These are phyloP conservation scores for Macrostomum lignano DNA, from an alignment of 1,140 invertebrate genomes.

Conservation along the genomic window DNA sequence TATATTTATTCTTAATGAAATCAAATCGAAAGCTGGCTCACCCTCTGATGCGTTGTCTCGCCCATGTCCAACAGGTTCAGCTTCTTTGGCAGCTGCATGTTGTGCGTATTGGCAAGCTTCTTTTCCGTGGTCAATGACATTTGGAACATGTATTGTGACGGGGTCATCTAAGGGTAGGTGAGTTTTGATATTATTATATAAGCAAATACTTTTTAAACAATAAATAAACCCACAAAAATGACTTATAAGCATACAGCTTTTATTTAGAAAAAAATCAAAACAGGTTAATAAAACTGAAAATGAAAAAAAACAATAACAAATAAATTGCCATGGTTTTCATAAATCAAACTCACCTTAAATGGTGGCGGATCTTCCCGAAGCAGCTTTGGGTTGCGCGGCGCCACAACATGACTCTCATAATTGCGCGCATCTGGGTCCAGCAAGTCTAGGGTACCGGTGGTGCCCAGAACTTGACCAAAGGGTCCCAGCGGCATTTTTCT, in stretches of 20 bases:
- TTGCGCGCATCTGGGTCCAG: conserved; percentile 7
- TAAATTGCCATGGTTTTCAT: neutral
- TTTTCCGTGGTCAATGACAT: conserved; percentile 25
- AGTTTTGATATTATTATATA: too few species aligned
- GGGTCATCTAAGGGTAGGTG: too few species aligned
- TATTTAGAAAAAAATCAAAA: too few species aligned
- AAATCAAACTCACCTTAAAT: conserved; percentile 9
- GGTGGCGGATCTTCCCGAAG: conserved; percentile 12
- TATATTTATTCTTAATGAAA: conserved; percentile 2
- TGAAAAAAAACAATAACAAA: conserved; percentile 11
- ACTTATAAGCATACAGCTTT: too few species aligned
- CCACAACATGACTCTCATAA: conserved; percentile 23
- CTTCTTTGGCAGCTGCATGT: conserved; percentile 23
- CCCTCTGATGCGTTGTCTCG: conserved; percentile 26
- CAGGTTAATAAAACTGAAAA: conserved; percentile 1
- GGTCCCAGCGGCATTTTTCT: too few species aligned
- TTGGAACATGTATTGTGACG: conserved; percentile 24
- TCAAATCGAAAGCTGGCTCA: conserved; percentile 7
- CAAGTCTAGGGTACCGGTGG: neutral
- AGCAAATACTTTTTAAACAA: too few species aligned
- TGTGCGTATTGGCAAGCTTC: conserved; percentile 23
- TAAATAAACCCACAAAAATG: too few species aligned
- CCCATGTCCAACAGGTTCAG: conserved; percentile 25
- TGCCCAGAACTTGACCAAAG: too few species aligned
- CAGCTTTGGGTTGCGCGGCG: conserved; percentile 25